These are phyloP conservation scores for Hedychridium roseum DNA, from an alignment of 2,888 invertebrate species.

Conservation along the genomic window DNA sequence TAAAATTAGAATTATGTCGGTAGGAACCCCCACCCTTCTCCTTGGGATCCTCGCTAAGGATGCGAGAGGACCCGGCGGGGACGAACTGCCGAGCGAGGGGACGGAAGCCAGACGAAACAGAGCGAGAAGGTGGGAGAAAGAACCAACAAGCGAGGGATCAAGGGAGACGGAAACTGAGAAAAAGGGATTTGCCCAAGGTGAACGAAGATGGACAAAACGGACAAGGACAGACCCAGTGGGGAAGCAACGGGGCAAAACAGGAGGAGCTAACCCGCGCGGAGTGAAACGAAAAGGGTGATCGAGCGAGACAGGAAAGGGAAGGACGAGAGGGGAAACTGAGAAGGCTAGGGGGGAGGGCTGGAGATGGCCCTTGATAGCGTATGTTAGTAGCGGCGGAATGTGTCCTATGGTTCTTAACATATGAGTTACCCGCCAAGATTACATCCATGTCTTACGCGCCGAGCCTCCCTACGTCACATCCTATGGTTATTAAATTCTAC, in stretches of 20 bases:
- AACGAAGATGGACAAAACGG: too few relatives aligned
- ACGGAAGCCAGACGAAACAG: too few relatives aligned
- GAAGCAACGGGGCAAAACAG: too few relatives aligned
- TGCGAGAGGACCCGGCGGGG: too few relatives aligned
- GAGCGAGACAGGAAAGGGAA: constrained; percentile 5
- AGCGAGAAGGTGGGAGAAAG: not conserved
- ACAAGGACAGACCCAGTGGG: too few relatives aligned
- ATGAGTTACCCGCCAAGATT: constrained; percentile 60
- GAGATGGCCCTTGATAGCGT: constrained; percentile 39
- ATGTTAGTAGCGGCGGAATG: constrained; percentile 59
- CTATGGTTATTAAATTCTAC: constrained; percentile 57
- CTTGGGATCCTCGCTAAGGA: too few relatives aligned
- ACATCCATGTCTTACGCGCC: constrained; percentile 53
- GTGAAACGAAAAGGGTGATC: constrained; percentile 10
- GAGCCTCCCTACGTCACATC: constrained; percentile 29
- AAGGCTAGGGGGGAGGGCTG: constrained; percentile 16
- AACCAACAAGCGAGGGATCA: not conserved
- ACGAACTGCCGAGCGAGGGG: too few relatives aligned
- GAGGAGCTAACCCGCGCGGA: too few relatives aligned
- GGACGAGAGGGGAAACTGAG: constrained; percentile 1
- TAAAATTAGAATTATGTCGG: constrained; percentile 63
- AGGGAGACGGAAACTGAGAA: not conserved
- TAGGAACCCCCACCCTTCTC: too few relatives aligned
- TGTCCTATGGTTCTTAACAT: constrained; percentile 55
- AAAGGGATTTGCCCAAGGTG: too few relatives aligned